These are phyloP conservation scores for Mesochorus sp. DNA, from an alignment of 2,888 invertebrate genomes.

Conservation along the genomic window DNA sequence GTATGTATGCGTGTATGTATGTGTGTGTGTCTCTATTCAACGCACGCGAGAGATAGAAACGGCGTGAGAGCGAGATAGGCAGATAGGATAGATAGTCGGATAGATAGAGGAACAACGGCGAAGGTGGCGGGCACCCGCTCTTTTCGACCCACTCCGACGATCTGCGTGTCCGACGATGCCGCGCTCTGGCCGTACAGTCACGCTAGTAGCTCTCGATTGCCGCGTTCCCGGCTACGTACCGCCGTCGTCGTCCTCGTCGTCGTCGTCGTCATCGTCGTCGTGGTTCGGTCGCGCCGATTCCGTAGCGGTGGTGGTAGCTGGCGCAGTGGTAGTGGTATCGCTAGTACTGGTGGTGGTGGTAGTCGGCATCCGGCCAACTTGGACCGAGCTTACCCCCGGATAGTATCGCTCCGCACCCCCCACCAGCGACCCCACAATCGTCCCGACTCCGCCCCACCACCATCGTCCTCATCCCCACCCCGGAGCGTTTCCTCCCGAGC, in stretches of 20 bases:
- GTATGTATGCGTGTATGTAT: too few species aligned
- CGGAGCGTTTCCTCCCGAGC: conserved; percentile 33
- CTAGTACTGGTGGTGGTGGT: conserved; percentile 10
- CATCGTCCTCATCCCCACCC: conserved; percentile 24
- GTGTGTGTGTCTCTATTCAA: conserved; percentile 36
- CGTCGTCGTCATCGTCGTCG: conserved; percentile 58
- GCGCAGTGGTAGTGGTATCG: conserved; percentile 19
- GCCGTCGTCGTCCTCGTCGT: conserved; percentile 23
- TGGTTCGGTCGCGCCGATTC: conserved; percentile 50
- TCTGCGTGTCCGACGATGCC: conserved; percentile 73
- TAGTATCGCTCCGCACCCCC: conserved; percentile 11
- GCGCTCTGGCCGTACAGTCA: conserved; percentile 62
- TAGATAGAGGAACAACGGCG: conserved; percentile 9
- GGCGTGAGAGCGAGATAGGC: too few species aligned
- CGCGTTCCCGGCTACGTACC: conserved; percentile 34
- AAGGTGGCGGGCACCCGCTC: conserved; percentile 70
- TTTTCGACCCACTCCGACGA: conserved; percentile 76
- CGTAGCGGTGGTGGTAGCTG: conserved; percentile 7
- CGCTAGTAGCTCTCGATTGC: conserved; percentile 62
- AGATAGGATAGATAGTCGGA: conserved; percentile 41
- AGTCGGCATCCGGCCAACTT: conserved; percentile 52
- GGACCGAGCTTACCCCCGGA: conserved; percentile 46
- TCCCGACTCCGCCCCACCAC: conserved; percentile 58
- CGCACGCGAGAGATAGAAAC: too few species aligned
- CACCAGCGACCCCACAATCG: conserved; percentile 40